A percentile compares a stretch with the other conserved stretches of the same genome.
phyloP scores from a whole-genome alignment of 2,797 vertebrate genomes.

The Amphiprion clarkii region DNA sequence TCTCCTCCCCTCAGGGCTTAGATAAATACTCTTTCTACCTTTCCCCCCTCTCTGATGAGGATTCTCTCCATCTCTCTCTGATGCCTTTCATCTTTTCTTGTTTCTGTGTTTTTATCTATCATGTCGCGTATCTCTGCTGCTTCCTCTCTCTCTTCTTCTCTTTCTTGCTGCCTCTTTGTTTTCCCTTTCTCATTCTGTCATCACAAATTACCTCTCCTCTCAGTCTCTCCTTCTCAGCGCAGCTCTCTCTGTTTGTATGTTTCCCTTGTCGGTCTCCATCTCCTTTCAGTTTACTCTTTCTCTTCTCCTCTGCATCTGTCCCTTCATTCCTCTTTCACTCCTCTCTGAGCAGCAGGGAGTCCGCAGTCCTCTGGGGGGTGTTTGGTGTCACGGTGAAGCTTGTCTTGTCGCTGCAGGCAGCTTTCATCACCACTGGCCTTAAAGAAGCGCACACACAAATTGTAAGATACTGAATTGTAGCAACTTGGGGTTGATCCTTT shows the following conservation, averaged over 20 bases:
- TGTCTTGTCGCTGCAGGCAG: conserved; percentile 63
- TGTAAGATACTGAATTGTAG: conserved; percentile 48
- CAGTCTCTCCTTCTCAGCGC: conserved; percentile 50
- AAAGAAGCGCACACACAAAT: conserved; percentile 32
- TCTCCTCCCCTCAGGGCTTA: conserved; percentile 38
- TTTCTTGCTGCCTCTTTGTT: conserved; percentile 64
- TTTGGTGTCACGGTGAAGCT: conserved; percentile 64
- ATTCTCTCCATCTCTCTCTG: conserved; percentile 53
- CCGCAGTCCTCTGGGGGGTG: conserved; percentile 55
- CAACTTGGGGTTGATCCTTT: conserved; percentile 49
- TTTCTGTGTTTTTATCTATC: conserved; percentile 64
- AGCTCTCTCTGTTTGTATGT: conserved; percentile 35
- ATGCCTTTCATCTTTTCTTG: conserved; percentile 66
- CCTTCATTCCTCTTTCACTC: conserved; percentile 30
- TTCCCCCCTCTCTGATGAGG: conserved; percentile 52
- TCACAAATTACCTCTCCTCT: conserved; percentile 64
- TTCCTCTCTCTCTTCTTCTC: conserved; percentile 25
- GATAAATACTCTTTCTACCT: conserved; percentile 67
- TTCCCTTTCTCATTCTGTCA: conserved; percentile 69
- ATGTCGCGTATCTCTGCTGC: conserved; percentile 40
- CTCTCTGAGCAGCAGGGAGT: conserved; percentile 45
- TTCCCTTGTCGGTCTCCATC: conserved; percentile 36
- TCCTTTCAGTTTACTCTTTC: conserved; percentile 28
- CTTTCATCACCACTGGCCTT: conserved; percentile 51
- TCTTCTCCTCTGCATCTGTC: conserved; percentile 9